These are phyloP conservation scores for Priocnemis perturbator DNA, from an alignment of 2,888 invertebrate genomes.

Conservation along the genomic window DNA sequence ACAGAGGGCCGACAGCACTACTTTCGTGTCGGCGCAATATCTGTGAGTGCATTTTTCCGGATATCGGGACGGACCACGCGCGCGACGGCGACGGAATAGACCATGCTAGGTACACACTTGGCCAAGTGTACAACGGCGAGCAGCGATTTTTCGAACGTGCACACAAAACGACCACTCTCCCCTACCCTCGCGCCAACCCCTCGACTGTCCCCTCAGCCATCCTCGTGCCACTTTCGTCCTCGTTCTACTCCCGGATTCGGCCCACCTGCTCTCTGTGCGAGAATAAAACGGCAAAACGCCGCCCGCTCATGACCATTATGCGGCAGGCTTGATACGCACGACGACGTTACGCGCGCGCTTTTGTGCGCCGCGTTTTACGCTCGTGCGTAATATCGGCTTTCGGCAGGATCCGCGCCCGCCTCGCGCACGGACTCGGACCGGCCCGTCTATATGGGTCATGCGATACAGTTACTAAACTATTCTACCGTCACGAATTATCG, in stretches of 20 bases:
- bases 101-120: neutral
- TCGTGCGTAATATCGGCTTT: no score
- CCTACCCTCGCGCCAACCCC: no score
- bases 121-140: conserved; percentile 3
- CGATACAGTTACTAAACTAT: no score
- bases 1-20: conserved; percentile 48
- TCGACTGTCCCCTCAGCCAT: no score
- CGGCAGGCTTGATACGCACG: conserved; percentile 37
- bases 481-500: no score
- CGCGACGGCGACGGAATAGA: neutral
- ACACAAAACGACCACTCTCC: neutral
- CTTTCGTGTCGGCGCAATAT: conserved; percentile 68
- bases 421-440: no score
- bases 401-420: conserved; percentile 12
- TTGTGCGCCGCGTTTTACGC: conserved; percentile 23
- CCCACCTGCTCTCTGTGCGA: neutral
- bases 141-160: conserved; percentile 8
- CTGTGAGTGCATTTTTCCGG: conserved; percentile 70
- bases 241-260: no score
- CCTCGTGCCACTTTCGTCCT: no score
- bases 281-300: conserved; percentile 22
- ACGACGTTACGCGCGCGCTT: conserved; percentile 24
- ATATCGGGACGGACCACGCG: conserved; percentile 53
- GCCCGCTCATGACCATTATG: conserved; percentile 36
- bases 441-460: no score